phyloP scores from a whole-genome alignment of 2,113 vertebrate genomes.

The Chaenogobius annularis region DNA sequence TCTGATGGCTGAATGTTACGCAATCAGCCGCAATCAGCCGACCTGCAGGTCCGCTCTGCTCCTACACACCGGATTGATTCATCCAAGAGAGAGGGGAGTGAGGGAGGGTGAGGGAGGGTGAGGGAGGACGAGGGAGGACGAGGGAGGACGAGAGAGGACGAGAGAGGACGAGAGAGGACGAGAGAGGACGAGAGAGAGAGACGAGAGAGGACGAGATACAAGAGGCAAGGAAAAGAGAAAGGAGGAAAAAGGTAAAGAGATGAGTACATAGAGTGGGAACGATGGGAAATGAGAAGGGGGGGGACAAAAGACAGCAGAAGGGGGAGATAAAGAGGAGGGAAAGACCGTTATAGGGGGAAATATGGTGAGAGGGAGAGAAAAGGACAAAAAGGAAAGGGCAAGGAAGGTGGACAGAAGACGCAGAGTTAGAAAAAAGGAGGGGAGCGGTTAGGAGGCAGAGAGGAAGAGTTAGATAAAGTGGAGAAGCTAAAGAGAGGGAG shows the following conservation, averaged over 20 bases:
- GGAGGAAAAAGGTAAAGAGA: background rate
- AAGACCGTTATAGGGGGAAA: too few relatives aligned
- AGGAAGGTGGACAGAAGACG: too few relatives aligned
- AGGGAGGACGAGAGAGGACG: background rate
- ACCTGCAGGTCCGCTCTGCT: slow-evolving; percentile 72
- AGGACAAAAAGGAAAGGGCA: too few relatives aligned
- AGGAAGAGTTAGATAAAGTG: too few relatives aligned
- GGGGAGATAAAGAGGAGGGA: too few relatives aligned
- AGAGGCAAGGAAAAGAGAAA: too few relatives aligned
- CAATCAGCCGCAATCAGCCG: slow-evolving; percentile 74
- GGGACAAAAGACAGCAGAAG: too few relatives aligned
- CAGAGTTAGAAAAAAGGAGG: too few relatives aligned
- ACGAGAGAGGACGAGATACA: background rate
- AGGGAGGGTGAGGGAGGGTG: background rate
- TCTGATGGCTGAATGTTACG: slow-evolving; percentile 65
- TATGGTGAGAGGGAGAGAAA: too few relatives aligned
- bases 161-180: background rate
- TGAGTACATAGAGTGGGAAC: too few relatives aligned
- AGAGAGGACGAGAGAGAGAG: background rate
- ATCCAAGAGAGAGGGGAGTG: slow-evolving; percentile 6
- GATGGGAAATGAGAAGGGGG: background rate
- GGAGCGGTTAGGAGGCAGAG: too few relatives aligned
- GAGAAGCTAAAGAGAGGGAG: background rate
- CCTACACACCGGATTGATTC: slow-evolving; percentile 70
- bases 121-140: background rate